A percentile compares a stretch with the other conserved stretches of the same genome.
Conservation (phyloP, 2,888 invertebrate species). For the Gortyna flavago region DNA sequence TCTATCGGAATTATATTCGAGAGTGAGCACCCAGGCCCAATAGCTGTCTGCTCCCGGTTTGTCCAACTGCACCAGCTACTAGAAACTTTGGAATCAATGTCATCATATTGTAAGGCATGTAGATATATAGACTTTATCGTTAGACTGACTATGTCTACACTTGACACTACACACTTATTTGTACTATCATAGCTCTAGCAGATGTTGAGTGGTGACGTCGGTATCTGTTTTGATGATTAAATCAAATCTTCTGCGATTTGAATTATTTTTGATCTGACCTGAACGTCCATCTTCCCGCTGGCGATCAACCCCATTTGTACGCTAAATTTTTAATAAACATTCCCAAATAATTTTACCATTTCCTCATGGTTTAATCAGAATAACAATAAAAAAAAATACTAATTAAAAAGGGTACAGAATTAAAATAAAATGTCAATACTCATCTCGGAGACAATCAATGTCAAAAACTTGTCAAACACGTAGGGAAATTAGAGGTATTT, state of each 20-base stretch:
- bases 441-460: too few relatives aligned
- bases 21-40: too few relatives aligned
- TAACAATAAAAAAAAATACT: too few relatives aligned
- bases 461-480: too few relatives aligned
- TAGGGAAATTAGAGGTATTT: too few relatives aligned
- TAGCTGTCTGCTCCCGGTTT: background rate
- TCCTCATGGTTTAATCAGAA: background rate
- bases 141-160: too few relatives aligned
- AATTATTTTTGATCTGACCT: background rate
- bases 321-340: background rate
- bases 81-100: constrained; percentile 25
- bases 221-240: background rate
- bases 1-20: too few relatives aligned
- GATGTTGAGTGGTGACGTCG: background rate
- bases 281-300: background rate
- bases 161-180: too few relatives aligned
- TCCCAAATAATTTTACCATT: background rate
- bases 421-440: too few relatives aligned
- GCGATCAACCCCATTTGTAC: background rate
- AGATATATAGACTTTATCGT: too few relatives aligned
- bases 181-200: constrained; percentile 1
- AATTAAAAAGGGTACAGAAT: too few relatives aligned
- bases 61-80: background rate
- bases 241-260: background rate
- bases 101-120: background rate